phyloP scores from a whole-genome alignment of 2,797 vertebrate species.

The Lagorchestes hirsutus region DNA sequence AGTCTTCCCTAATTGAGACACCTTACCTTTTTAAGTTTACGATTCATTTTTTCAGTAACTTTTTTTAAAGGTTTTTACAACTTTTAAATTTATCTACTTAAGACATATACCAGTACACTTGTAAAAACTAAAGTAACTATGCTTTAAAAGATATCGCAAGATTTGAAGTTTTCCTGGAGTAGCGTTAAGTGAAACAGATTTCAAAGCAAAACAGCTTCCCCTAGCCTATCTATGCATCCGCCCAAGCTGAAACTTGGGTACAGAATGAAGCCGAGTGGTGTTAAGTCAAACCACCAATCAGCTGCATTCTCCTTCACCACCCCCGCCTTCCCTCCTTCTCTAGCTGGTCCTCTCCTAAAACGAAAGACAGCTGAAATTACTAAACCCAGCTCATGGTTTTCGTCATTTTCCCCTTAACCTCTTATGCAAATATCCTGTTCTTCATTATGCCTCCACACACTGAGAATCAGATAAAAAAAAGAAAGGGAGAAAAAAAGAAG shows the following conservation, averaged over 20 bases:
- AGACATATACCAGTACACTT: slow-evolving; percentile 38
- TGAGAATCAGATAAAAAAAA: background rate
- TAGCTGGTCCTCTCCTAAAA: background rate
- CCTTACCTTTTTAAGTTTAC: slow-evolving; percentile 55
- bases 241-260: background rate
- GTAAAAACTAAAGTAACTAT: background rate
- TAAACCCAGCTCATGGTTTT: background rate
- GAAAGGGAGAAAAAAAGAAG: background rate
- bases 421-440: slow-evolving; percentile 35
- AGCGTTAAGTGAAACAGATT: slow-evolving; percentile 5
- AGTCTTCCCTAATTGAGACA: slow-evolving; percentile 66
- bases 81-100: slow-evolving; percentile 24
- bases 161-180: slow-evolving; percentile 37
- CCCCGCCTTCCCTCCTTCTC: background rate
- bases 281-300: background rate
- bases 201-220: slow-evolving; percentile 1
- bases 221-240: slow-evolving; percentile 22
- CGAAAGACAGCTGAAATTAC: slow-evolving; percentile 7
- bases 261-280: background rate
- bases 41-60: slow-evolving; percentile 43
- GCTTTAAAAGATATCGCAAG: slow-evolving; percentile 3
- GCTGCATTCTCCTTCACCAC: background rate
- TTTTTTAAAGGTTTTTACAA: slow-evolving; percentile 28
- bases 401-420: slow-evolving; percentile 22
- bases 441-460: background rate